These are phyloP conservation scores for Lampropteryx suffumata DNA, from an alignment of 2,888 invertebrate species.

Conservation along the genomic window DNA sequence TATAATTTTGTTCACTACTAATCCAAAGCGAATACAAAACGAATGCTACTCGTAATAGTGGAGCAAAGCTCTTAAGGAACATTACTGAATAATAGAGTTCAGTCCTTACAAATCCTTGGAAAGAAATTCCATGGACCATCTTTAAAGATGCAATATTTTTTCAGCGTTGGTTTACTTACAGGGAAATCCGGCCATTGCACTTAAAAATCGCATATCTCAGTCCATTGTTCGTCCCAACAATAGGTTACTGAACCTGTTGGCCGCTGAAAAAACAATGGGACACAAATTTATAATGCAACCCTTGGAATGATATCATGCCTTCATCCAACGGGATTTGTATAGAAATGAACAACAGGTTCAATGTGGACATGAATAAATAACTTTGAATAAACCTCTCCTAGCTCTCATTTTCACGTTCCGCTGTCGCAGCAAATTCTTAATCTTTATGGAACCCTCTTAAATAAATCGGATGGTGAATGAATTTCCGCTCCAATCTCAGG, in stretches of 20 bases:
- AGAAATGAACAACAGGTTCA: constrained; percentile 62
- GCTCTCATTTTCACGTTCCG: constrained; percentile 29
- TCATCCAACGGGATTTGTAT: constrained; percentile 33
- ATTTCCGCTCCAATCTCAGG: constrained; percentile 33
- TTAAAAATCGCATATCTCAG: constrained; percentile 67
- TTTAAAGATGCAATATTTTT: constrained; percentile 20
- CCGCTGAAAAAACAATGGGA: constrained; percentile 71
- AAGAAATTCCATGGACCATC: constrained; percentile 1
- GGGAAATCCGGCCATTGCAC: constrained; percentile 46
- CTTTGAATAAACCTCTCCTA: constrained; percentile 15
- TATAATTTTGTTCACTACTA: too few relatives aligned
- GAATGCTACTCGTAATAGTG: not conserved
- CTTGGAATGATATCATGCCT: constrained; percentile 72
- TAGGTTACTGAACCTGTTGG: constrained; percentile 69
- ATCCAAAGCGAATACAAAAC: not conserved
- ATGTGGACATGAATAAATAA: constrained; percentile 38
- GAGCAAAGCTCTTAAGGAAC: constrained; percentile 3
- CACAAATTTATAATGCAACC: constrained; percentile 79
- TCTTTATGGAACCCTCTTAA: constrained; percentile 40
- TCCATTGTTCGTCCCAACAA: constrained; percentile 71
- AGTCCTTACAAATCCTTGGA: constrained; percentile 8
- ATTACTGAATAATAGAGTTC: constrained; percentile 1
- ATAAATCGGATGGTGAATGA: constrained; percentile 38
- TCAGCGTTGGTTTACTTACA: constrained; percentile 32
- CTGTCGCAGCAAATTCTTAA: constrained; percentile 38